Evolutionary conservation across 2,113 vertebrate genomes (phyloP).

Genomic region (Cariama cristata): DNA sequence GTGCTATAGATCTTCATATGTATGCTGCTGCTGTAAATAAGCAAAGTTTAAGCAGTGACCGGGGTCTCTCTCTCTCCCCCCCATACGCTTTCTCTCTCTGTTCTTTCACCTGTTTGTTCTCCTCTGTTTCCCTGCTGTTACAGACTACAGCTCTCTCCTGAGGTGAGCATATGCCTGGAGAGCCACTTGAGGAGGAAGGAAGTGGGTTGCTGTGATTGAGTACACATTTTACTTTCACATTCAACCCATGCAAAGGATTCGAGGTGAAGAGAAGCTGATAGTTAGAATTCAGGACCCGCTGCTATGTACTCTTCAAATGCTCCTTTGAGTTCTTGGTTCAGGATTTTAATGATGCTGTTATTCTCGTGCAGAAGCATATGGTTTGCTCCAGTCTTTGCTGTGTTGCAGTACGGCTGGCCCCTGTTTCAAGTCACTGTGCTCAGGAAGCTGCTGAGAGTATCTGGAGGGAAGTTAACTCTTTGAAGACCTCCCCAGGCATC

Average conservation of each 20-base stretch:
- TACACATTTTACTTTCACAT: not conserved
- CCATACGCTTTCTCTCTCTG: not conserved
- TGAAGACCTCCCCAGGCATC: not conserved
- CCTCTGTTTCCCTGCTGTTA: not conserved
- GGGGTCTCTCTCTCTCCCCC: not conserved
- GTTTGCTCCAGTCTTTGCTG: constrained; percentile 8
- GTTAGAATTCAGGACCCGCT: constrained; percentile 16
- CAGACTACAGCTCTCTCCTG: not conserved
- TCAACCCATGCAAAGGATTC: not conserved
- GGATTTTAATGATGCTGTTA: constrained; percentile 65
- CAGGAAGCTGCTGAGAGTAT: not conserved
- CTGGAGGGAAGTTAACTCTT: constrained; percentile 34
- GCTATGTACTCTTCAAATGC: constrained; percentile 42
- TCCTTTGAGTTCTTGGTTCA: constrained; percentile 59
- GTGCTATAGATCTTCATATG: constrained; percentile 69
- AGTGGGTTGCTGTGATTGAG: not conserved
- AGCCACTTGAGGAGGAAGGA: not conserved
- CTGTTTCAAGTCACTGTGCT: not conserved
- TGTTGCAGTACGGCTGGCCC: not conserved
- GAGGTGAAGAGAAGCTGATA: not conserved
- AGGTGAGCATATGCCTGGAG: not conserved
- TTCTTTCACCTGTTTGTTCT: constrained; percentile 12
- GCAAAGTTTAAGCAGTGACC: constrained; percentile 52
- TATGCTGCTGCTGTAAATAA: constrained; percentile 65
- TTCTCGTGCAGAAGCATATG: constrained; percentile 47